These are phyloP conservation scores for mouse (Mus musculus) DNA, from an alignment of 2,113 vertebrate genomes.

Conservation along the genomic window GRCm39 chr2:102018001-102018500, in stretches of 20 bases:
- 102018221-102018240: no score
- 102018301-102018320: conserved; percentile 73
- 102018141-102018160: neutral
- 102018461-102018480: no score
- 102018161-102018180: neutral
- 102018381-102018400: conserved; percentile 58
- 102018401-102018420: conserved; percentile 12
- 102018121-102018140: neutral
- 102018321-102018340: conserved; percentile 63
- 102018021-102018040: conserved; percentile 74
- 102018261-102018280: conserved; percentile 72
- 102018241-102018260: neutral
- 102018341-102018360: conserved; percentile 72
- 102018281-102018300: conserved; percentile 69
- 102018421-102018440: no score
- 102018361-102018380: conserved; percentile 71
- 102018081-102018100: neutral
- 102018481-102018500: no score
- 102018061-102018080: conserved; percentile 17
- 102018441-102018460: no score
- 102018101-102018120: no score
- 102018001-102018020: conserved; percentile 62
- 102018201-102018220: neutral
- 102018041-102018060: conserved; percentile 68
- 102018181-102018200: neutral